Evolutionary conservation across 2,888 invertebrate species (phyloP), one percentile per base, ranked within the genome.

Genomic region (Cotesia congregata): DNA sequence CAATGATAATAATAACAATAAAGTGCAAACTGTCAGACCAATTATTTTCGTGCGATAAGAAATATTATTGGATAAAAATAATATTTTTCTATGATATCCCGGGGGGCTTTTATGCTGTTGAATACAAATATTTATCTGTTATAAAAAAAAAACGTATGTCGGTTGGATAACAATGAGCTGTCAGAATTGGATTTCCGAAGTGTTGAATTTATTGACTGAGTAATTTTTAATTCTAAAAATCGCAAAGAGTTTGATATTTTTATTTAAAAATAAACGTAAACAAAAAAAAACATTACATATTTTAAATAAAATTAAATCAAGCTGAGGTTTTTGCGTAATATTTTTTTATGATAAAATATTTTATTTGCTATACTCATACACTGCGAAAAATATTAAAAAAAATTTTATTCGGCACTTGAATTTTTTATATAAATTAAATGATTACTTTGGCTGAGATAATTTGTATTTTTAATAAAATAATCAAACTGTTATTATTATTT

Each of bases 101-200:
- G 12, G 12, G 50, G 50, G 50, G 50, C 50, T 50, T 50, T 50
- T 50, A 50, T 50, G 50, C 50, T 12, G 50, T 50, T 50, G 50
- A 50, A 50, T 50, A 50, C 50, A 50, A 50, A 50, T 50, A 12
- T 50, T 50, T 50, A 50, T 50, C 50, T 7, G 50, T 12, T 50
- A 12, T 65, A 70, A 12, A 59, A 59, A 59, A 30, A 30, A 59
- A 70, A 15, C 59, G 59, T n/a, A 59, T 60, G 70, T 70, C 30
- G n/a, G 6, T 50, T 70, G 61, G 60, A 70, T 70, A 70, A 30
- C 50, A 67, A 67, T 67, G 70, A 70, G 59, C 61, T 30, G 60
- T 38, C 20, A n/a, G 70, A 7, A 12, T 67, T 38, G 38, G 9
- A 38, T 30, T 20, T 30, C 20, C 30, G 12, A 38, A 65, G 65